These are phyloP conservation scores for Rhabdomys pumilio DNA, from an alignment of 2,797 vertebrate species.

Conservation along the genomic window DNA sequence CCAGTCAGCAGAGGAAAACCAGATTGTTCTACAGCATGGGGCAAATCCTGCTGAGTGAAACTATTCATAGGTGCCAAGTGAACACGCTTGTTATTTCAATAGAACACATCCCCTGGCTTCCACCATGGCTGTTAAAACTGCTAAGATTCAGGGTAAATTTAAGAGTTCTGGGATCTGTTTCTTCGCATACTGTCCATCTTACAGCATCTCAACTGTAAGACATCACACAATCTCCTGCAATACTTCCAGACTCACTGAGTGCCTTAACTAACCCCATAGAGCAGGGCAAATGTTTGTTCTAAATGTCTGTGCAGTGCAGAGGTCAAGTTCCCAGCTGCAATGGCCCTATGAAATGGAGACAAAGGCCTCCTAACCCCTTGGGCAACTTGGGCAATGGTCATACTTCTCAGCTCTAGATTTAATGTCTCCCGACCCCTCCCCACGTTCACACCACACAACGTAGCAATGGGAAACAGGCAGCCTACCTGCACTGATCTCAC, in stretches of 20 bases:
- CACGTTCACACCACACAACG: not conserved
- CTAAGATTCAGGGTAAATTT: not conserved
- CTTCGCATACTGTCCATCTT: not conserved
- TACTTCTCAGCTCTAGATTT: not conserved
- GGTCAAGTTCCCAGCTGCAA: not conserved
- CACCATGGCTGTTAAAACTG: not conserved
- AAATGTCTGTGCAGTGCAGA: not conserved
- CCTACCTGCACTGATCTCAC: not conserved
- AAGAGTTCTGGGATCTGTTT: not conserved
- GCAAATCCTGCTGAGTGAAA: not conserved
- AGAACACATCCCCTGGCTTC: not conserved
- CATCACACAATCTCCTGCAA: not conserved
- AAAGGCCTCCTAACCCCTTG: not conserved
- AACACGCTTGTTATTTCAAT: not conserved
- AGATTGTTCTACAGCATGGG: not conserved
- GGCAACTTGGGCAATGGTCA: not conserved
- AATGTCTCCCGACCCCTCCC: not conserved
- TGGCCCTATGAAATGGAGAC: not conserved
- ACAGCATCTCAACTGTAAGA: not conserved
- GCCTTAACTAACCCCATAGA: not conserved
- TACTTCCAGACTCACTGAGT: not conserved
- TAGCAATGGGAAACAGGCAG: slow-evolving; percentile 2
- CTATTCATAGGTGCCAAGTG: not conserved
- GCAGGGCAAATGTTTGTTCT: not conserved
- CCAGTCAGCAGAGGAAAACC: not conserved